phyloP scores from a whole-genome alignment of 2,113 vertebrate genomes.

The Serilophus lunatus region DNA sequence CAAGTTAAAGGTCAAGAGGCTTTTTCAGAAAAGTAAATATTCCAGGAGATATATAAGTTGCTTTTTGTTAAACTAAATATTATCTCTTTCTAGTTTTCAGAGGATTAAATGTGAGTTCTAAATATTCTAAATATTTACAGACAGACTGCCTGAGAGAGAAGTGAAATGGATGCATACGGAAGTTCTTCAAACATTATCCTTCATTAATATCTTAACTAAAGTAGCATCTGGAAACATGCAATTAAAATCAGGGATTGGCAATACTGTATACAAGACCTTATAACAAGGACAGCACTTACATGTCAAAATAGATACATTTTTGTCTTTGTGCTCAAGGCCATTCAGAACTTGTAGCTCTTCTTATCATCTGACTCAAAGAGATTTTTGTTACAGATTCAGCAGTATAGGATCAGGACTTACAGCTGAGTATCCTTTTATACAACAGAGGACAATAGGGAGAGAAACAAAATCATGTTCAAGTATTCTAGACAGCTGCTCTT shows the following conservation, averaged over 20 bases:
- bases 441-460: background rate
- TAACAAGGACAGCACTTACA: background rate
- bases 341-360: background rate
- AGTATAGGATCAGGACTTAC: background rate
- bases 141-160: background rate
- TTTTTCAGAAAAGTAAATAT: background rate
- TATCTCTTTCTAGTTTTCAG: background rate
- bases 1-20: background rate
- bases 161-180: background rate
- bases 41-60: background rate
- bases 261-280: background rate
- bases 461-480: background rate
- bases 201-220: background rate
- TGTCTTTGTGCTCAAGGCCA: background rate
- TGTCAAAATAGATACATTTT: background rate
- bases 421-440: background rate
- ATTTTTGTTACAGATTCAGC: background rate
- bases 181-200: background rate
- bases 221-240: background rate
- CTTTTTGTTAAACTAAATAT: background rate
- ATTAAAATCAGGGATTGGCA: background rate
- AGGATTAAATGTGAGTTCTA: background rate
- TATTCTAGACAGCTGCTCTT: background rate
- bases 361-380: background rate
- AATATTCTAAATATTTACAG: slow-evolving; percentile 16